Conservation (phyloP, 2,888 invertebrate genomes). For the Galerucella pusilla region DNA sequence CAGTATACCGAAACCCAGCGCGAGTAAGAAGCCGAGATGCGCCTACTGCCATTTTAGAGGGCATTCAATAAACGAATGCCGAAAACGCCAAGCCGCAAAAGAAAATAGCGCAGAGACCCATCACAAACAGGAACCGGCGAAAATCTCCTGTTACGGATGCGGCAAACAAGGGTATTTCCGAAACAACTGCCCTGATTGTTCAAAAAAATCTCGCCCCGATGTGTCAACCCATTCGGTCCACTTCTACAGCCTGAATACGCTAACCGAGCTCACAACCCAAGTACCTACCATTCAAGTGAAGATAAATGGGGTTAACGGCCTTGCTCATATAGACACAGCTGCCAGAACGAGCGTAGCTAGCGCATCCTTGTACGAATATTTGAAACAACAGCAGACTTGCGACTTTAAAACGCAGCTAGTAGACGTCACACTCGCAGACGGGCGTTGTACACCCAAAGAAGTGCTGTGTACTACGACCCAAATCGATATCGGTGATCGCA, state of each 20-base stretch:
- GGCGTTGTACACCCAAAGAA: constrained; percentile 9
- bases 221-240: background rate
- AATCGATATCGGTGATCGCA: background rate
- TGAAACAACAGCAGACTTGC: background rate
- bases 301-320: constrained; percentile 10
- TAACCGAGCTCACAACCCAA: background rate
- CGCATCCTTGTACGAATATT: background rate
- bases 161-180: too few relatives aligned
- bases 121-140: background rate
- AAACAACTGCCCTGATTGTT: too few relatives aligned
- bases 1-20: too few relatives aligned
- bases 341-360: constrained; percentile 31
- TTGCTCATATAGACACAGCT: constrained; percentile 29
- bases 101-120: background rate
- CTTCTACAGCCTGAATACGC: background rate
- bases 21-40: constrained; percentile 5
- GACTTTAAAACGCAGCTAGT: background rate
- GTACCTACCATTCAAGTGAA: constrained; percentile 20
- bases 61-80: constrained; percentile 19
- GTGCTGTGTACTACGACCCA: background rate
- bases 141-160: constrained; percentile 19
- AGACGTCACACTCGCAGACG: constrained; percentile 27
- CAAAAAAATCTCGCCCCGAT: too few relatives aligned
- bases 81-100: background rate
- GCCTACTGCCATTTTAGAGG: constrained; percentile 15